Conservation (phyloP, 2,113 vertebrate species). For the Thalassoma bifasciatum region DNA sequence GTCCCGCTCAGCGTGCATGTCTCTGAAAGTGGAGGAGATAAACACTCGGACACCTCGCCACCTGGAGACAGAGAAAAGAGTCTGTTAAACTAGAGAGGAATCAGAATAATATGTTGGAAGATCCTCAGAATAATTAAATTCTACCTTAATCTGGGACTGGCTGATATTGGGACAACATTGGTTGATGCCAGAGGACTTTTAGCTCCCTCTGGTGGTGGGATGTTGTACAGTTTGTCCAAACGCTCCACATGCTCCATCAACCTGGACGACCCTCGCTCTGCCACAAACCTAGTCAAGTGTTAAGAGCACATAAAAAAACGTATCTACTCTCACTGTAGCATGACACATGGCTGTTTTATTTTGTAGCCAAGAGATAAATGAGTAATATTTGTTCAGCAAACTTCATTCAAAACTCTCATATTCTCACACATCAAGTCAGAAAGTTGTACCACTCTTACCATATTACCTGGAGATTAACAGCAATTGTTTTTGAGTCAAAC, state of each 20-base stretch:
- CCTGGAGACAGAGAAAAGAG: constrained; percentile 63
- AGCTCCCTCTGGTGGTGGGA: constrained; percentile 76
- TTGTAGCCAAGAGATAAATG: too few species aligned
- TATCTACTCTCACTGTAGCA: too few species aligned
- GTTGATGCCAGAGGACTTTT: constrained; percentile 27
- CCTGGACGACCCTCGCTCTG: constrained; percentile 85
- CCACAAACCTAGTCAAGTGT: constrained; percentile 84
- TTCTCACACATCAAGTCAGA: too few species aligned
- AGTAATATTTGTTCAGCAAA: too few species aligned
- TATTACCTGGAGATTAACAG: too few species aligned
- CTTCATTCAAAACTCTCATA: too few species aligned
- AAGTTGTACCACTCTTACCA: too few species aligned
- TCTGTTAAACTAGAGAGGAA: background rate
- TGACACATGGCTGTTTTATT: background rate
- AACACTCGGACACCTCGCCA: constrained; percentile 88
- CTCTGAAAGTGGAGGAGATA: constrained; percentile 92
- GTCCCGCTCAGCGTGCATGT: constrained; percentile 91
- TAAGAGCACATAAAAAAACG: too few species aligned
- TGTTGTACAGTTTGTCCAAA: constrained; percentile 85
- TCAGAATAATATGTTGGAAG: background rate
- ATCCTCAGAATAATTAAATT: background rate
- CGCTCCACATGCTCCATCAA: constrained; percentile 88
- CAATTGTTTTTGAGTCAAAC: too few species aligned
- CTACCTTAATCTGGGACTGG: constrained; percentile 70
- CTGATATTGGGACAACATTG: constrained; percentile 42